Conservation (phyloP, 2,888 invertebrate species). For the Lithosia quadra region DNA sequence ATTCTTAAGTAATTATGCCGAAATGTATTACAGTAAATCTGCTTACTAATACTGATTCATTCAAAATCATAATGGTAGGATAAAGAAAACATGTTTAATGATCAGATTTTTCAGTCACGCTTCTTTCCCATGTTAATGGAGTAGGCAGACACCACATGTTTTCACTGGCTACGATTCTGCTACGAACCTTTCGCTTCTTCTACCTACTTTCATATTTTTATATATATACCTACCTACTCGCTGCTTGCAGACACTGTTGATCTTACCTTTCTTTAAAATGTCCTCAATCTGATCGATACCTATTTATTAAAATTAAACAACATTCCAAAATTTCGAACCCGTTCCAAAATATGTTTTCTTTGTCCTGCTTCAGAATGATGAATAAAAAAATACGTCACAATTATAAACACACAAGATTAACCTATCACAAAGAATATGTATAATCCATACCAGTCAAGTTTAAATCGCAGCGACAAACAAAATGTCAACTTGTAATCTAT, state of each 20-base stretch:
- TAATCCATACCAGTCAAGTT: conserved; percentile 82
- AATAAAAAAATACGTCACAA: conserved; percentile 41
- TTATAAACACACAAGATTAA: conserved; percentile 50
- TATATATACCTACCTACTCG: too few relatives aligned
- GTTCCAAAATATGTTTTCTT: neutral
- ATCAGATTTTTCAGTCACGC: neutral
- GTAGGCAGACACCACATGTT: too few relatives aligned
- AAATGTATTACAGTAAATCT: neutral
- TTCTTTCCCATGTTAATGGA: too few relatives aligned
- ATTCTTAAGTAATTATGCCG: conserved; percentile 15
- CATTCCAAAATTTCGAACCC: neutral
- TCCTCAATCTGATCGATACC: too few relatives aligned
- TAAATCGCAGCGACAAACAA: conserved; percentile 76
- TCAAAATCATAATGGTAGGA: neutral
- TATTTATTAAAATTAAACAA: neutral
- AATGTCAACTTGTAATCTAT: conserved; percentile 85
- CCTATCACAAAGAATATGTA: conserved; percentile 62
- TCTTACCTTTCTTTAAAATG: too few relatives aligned
- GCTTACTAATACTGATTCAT: neutral
- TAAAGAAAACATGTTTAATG: too few relatives aligned
- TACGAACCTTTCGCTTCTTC: too few relatives aligned
- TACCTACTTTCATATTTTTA: too few relatives aligned
- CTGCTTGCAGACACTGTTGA: too few relatives aligned
- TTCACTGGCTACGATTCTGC: too few relatives aligned
- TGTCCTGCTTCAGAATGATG: conserved; percentile 32